phyloP scores from a whole-genome alignment of 2,888 invertebrate genomes.

The Spodoptera exigua region DNA sequence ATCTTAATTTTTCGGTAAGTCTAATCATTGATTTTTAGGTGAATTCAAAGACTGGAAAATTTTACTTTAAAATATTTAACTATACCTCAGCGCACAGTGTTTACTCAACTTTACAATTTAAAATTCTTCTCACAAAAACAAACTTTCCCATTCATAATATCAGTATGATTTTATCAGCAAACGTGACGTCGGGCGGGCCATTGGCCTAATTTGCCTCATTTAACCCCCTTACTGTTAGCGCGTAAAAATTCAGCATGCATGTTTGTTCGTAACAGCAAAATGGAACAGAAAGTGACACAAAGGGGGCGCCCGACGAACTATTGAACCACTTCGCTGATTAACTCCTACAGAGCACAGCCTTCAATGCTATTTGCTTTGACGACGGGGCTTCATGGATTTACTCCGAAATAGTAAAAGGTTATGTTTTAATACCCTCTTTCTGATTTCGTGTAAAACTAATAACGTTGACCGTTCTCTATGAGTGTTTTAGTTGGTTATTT shows the following conservation, averaged over 20 bases:
- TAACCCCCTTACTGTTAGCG: constrained; percentile 19
- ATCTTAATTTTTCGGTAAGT: no score
- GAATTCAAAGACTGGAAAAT: no score
- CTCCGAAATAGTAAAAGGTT: background rate
- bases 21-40: no score
- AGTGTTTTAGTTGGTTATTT: no score
- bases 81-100: background rate
- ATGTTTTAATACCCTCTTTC: constrained; percentile 3
- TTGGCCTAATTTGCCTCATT: constrained; percentile 39
- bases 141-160: constrained; percentile 1
- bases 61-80: no score
- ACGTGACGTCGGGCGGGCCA: constrained; percentile 2
- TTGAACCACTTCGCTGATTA: constrained; percentile 52
- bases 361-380: constrained; percentile 1
- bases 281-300: constrained; percentile 39
- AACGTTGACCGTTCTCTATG: no score
- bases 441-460: constrained; percentile 1
- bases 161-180: background rate
- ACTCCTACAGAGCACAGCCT: constrained; percentile 25
- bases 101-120: background rate
- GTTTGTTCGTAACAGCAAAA: constrained; percentile 32
- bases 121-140: background rate
- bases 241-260: constrained; percentile 27
- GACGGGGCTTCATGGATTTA: background rate
- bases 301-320: constrained; percentile 39